These are phyloP conservation scores for Meriones psammophilus DNA, from an alignment of 2,797 vertebrate genomes.

Conservation along the genomic window DNA sequence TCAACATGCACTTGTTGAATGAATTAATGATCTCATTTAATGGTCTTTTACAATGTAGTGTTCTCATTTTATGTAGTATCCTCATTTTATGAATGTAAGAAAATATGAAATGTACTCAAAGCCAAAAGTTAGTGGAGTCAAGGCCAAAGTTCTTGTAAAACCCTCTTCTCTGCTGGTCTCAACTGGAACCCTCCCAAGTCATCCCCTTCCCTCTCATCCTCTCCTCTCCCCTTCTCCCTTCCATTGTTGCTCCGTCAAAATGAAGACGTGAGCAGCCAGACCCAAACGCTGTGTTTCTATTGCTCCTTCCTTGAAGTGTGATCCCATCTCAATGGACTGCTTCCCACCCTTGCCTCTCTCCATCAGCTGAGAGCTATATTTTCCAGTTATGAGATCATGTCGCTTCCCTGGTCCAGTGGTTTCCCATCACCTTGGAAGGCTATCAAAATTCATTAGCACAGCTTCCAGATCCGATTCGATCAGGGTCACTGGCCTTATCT, in stretches of 20 bases:
- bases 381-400: neutral
- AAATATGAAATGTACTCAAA: neutral
- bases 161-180: neutral
- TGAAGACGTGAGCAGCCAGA: neutral
- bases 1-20: slow-evolving; percentile 21
- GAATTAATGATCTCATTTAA: slow-evolving; percentile 18
- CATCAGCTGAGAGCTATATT: neutral
- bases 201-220: too few species aligned
- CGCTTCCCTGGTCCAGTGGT: neutral
- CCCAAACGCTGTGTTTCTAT: too few species aligned
- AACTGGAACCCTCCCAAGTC: neutral
- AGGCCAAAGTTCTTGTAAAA: neutral
- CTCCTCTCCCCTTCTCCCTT: neutral
- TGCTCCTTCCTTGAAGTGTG: neutral
- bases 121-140: neutral
- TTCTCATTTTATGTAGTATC: neutral
- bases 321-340: too few species aligned
- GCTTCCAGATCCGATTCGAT: neutral
- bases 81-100: neutral
- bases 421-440: slow-evolving; percentile 28
- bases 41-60: neutral
- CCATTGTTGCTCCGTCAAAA: neutral
- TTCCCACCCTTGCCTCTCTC: neutral
- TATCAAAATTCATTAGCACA: neutral
- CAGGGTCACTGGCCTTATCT: neutral